These are phyloP conservation scores for Semicossyphus pulcher DNA, from an alignment of 2,113 vertebrate genomes.

Conservation along the genomic window DNA sequence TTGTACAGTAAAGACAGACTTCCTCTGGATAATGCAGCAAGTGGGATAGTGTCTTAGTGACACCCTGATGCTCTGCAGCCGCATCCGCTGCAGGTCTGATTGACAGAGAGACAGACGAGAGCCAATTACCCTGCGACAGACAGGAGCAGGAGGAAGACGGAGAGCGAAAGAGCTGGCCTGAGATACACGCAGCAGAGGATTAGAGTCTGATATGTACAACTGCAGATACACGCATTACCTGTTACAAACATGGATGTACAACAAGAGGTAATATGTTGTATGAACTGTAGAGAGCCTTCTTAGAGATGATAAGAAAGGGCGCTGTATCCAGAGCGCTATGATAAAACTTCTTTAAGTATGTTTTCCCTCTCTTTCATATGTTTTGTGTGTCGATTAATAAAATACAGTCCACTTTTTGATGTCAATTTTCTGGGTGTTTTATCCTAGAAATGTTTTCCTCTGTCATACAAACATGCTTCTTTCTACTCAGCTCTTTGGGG, in stretches of 20 bases:
- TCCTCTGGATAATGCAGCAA: conserved; percentile 9
- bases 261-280: neutral
- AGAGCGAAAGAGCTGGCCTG: neutral
- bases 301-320: neutral
- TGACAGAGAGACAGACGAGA: conserved; percentile 53
- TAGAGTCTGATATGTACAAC: neutral
- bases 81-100: conserved; percentile 47
- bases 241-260: neutral
- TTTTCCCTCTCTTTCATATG: too few relatives aligned
- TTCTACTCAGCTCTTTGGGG: conserved; percentile 20
- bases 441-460: too few relatives aligned
- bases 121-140: conserved; percentile 56
- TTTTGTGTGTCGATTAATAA: too few relatives aligned
- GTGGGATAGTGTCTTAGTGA: conserved; percentile 22
- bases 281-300: neutral
- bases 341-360: too few relatives aligned
- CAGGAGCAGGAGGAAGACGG: conserved; percentile 1
- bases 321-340: neutral
- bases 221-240: neutral
- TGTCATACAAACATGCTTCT: neutral
- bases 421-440: too few relatives aligned
- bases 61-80: conserved; percentile 1
- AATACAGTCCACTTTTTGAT: too few relatives aligned
- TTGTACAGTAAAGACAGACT: neutral
- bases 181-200: conserved; percentile 8